Percentiles rank a stretch among this genome's conserved stretches.
Conservation (phyloP, 1,140 invertebrate species). For the Agrilus planipennis region DNA sequence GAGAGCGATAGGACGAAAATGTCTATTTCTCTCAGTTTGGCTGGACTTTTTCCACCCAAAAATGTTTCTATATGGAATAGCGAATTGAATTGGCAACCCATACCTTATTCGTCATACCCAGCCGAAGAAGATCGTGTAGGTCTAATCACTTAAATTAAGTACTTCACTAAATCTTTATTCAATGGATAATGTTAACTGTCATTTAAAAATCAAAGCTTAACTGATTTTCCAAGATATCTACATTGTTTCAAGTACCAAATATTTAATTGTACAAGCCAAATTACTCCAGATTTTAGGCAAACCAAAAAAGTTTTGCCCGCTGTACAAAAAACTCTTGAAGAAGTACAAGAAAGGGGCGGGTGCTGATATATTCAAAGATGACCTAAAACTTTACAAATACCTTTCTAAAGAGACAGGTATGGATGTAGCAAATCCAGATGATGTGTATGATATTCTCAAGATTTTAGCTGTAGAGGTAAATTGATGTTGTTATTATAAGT, state of each 20-base stretch:
- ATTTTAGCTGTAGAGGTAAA: conserved; percentile 15
- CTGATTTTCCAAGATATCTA: too few species aligned
- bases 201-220: too few species aligned
- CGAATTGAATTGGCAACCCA: conserved; percentile 32
- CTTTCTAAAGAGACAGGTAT: conserved; percentile 20
- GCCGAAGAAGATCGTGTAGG: conserved; percentile 2
- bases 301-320: too few species aligned
- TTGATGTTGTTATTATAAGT: too few species aligned
- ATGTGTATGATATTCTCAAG: conserved; percentile 22
- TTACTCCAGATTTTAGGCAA: too few species aligned
- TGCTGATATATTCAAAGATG: too few species aligned
- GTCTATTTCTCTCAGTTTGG: conserved; percentile 30
- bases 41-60: conserved; percentile 30
- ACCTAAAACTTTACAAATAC: conserved; percentile 15
- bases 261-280: too few species aligned
- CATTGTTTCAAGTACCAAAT: too few species aligned
- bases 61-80: conserved; percentile 22
- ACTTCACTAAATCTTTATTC: conserved; percentile 15
- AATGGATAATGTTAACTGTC: too few species aligned
- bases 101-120: conserved; percentile 17
- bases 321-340: too few species aligned
- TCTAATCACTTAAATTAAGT: conserved; percentile 2
- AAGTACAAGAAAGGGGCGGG: too few species aligned
- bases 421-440: conserved; percentile 11
- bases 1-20: conserved; percentile 45